Percentiles rank a stretch among this genome's conserved stretches.
phyloP scores from a whole-genome alignment of 2,797 vertebrate species.

The Mormyrus hasselquistii region DNA sequence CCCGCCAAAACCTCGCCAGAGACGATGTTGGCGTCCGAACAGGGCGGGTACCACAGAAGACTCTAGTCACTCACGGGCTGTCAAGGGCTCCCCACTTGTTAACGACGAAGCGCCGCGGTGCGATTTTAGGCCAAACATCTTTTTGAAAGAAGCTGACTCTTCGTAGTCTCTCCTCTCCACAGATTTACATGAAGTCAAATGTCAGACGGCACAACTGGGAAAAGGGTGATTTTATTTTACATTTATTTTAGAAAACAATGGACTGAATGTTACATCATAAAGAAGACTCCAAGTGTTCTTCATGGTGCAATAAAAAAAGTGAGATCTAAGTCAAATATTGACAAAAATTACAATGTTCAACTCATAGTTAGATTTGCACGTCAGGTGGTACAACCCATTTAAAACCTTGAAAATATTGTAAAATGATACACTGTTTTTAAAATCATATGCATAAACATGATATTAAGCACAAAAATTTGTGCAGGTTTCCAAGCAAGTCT shows the following conservation, averaged over 20 bases:
- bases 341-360: neutral
- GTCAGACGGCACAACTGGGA: too few relatives aligned
- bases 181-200: too few relatives aligned
- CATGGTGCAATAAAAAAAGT: neutral
- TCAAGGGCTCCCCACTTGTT: too few relatives aligned
- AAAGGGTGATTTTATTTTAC: too few relatives aligned
- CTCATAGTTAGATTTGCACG: neutral
- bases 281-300: neutral
- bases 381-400: neutral
- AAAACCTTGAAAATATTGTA: neutral
- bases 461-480: neutral
- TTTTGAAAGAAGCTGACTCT: too few relatives aligned
- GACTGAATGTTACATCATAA: neutral
- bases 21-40: too few relatives aligned
- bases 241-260: neutral
- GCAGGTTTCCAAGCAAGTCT: neutral
- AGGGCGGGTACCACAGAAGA: too few relatives aligned
- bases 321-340: neutral
- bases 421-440: neutral
- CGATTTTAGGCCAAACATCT: too few relatives aligned
- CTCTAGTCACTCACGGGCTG: too few relatives aligned
- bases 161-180: too few relatives aligned
- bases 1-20: too few relatives aligned
- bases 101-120: too few relatives aligned
- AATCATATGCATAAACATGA: neutral